Base-by-base conservation (phyloP, 2,797 vertebrate genomes). In the Ataeniobius toweri region DNA sequence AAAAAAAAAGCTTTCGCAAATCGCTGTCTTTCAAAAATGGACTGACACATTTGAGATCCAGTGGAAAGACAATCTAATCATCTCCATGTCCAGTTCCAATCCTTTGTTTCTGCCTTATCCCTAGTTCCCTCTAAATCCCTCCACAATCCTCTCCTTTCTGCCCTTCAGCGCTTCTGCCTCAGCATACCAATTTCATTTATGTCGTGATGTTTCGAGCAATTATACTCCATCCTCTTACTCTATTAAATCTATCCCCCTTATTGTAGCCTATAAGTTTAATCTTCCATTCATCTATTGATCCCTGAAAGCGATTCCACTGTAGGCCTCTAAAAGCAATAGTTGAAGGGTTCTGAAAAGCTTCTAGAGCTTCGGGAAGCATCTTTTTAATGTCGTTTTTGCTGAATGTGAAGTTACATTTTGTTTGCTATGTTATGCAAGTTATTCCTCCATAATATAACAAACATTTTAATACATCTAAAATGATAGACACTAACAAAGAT, bases 61-160 rank as follows among this genome's bases (percentile, higher is more conserved):
- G 78, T 81, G 71, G 89, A 84, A 76, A 82, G 78, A 88, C 82
- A 79, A 86, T 76, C 76, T 74, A 70, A 83, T 85, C 82, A 81
- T 80, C 76, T 86, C 65, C 3, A 83, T 82, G 85, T 82, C 70
- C 68, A 76, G 13, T 56, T 83, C 74, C 69, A 73, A 24, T 69
- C 44, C 18, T 36, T 80, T 76, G 78, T 78, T 73, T 65, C 41
- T 22, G 56, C 41, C 28, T 79, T 53, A 72, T 82, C 72, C 59
- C 46, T 28, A 73, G 69, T 74, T 78, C 74, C 59, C 67, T 10
- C 63, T 39, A 81, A 81, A 86, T 82, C 70, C 78, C 55, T 72
- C 56, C 10, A 28, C 79, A 63, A 75, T 83, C 67, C 69, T 78
- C 77, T 75, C 55, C 73, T 77, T 20, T 74, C 68, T 83, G 78